A percentile compares a stretch with the other conserved stretches of the same genome.
Evolutionary conservation across 1,140 invertebrate genomes (phyloP).

Genomic region (Orchesella cincta): DNA sequence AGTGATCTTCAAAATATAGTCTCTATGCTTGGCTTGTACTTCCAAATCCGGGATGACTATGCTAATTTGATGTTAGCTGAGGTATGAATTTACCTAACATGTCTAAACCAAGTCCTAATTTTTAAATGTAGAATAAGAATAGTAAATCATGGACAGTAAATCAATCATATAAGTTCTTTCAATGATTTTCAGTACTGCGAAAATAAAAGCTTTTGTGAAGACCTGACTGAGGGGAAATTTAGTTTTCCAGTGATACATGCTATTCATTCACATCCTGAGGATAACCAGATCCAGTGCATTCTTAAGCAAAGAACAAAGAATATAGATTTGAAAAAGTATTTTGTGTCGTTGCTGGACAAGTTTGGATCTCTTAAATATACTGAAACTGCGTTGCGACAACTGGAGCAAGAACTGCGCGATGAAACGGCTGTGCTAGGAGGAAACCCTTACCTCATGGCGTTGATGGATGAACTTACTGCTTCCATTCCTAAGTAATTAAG

Average conservation of each 20-base stretch:
- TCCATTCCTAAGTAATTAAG: conserved; percentile 24
- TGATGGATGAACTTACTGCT: conserved; percentile 70
- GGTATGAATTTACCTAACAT: conserved; percentile 62
- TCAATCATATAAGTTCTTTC: neutral
- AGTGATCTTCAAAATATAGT: conserved; percentile 80
- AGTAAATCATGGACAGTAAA: no score
- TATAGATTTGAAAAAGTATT: conserved; percentile 89
- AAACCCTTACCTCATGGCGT: conserved; percentile 74
- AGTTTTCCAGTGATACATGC: conserved; percentile 96
- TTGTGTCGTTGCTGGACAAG: conserved; percentile 79
- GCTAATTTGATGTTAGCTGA: conserved; percentile 83
- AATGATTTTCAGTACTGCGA: conserved; percentile 76
- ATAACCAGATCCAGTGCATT: conserved; percentile 88
- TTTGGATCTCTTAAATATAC: conserved; percentile 90
- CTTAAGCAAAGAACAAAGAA: conserved; percentile 84
- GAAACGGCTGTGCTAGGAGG: conserved; percentile 79
- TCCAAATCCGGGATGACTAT: conserved; percentile 95
- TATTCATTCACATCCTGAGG: conserved; percentile 73
- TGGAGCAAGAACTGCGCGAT: conserved; percentile 72
- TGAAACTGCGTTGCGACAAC: conserved; percentile 66
- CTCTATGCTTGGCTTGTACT: conserved; percentile 85
- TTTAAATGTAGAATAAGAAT: neutral
- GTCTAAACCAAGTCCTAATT: neutral
- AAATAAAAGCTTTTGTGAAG: conserved; percentile 95
- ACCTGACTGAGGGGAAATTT: conserved; percentile 97